Percentiles rank a stretch among this genome's conserved stretches.
phyloP scores from a whole-genome alignment of 2,888 invertebrate species.

The Empis livida region DNA sequence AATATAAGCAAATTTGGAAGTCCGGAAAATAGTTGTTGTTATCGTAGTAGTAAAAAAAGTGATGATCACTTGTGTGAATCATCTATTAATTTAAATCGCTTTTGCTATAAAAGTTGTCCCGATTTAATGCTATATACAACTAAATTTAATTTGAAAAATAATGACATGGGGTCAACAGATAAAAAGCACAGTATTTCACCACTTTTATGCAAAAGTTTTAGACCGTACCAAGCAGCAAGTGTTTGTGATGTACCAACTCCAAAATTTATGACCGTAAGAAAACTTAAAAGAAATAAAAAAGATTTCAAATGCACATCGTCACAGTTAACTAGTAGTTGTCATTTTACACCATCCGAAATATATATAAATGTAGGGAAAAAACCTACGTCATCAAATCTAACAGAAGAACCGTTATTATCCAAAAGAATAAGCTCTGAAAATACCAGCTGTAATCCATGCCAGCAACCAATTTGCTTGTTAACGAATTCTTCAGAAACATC shows the following conservation, averaged over 20 bases:
- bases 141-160: too few species aligned
- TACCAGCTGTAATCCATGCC: neutral
- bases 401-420: too few species aligned
- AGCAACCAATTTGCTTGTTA: too few species aligned
- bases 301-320: neutral
- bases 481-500: neutral
- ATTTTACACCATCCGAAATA: too few species aligned
- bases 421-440: neutral
- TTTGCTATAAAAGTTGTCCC: conserved; percentile 29
- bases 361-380: too few species aligned
- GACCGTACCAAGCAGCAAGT: conserved; percentile 10
- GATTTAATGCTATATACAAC: conserved; percentile 18
- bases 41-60: too few species aligned
- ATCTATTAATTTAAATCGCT: too few species aligned
- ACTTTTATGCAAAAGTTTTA: neutral
- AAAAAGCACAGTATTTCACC: conserved; percentile 2
- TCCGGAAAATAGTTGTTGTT: too few species aligned
- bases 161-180: neutral
- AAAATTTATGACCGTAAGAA: conserved; percentile 12
- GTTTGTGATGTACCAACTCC: neutral
- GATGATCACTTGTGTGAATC: too few species aligned
- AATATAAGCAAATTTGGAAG: too few species aligned
- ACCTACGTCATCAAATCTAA: too few species aligned
- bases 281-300: conserved; percentile 11
- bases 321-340: too few species aligned